phyloP scores from a whole-genome alignment of 2,113 vertebrate species.

The Rynchops niger region DNA sequence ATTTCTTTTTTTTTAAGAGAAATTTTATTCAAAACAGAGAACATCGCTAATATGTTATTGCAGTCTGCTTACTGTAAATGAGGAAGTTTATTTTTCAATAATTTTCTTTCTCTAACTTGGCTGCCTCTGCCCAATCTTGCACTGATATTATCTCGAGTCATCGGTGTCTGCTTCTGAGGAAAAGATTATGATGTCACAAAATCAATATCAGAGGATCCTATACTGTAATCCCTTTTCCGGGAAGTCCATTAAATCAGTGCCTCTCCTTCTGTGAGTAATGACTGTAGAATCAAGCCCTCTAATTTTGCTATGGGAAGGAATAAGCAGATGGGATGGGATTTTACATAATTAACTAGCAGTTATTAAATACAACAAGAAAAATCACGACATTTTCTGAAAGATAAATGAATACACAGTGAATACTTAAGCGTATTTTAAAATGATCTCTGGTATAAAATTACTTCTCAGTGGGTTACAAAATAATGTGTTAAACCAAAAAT shows the following conservation, averaged over 20 bases:
- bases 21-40: neutral
- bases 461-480: neutral
- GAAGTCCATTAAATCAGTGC: slow-evolving; percentile 53
- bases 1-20: neutral
- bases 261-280: slow-evolving; percentile 7
- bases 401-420: neutral
- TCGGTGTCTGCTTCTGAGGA: slow-evolving; percentile 2
- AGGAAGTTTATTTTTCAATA: neutral
- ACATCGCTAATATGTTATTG: neutral
- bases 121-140: neutral
- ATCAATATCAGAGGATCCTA: slow-evolving; percentile 32
- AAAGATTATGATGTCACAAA: slow-evolving; percentile 54
- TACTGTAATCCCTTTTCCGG: slow-evolving; percentile 42
- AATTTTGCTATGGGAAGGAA: neutral
- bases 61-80: neutral
- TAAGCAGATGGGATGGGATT: slow-evolving; percentile 37
- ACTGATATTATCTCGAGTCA: slow-evolving; percentile 13
- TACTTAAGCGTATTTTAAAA: neutral
- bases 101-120: neutral
- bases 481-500: neutral
- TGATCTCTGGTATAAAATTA: neutral
- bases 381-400: neutral
- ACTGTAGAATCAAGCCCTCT: slow-evolving; percentile 1
- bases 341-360: slow-evolving; percentile 7
- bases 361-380: slow-evolving; percentile 36